Percentiles rank a stretch among this genome's conserved stretches.
Conservation (phyloP, 2,113 vertebrate species). For the Podarcis muralis region DNA sequence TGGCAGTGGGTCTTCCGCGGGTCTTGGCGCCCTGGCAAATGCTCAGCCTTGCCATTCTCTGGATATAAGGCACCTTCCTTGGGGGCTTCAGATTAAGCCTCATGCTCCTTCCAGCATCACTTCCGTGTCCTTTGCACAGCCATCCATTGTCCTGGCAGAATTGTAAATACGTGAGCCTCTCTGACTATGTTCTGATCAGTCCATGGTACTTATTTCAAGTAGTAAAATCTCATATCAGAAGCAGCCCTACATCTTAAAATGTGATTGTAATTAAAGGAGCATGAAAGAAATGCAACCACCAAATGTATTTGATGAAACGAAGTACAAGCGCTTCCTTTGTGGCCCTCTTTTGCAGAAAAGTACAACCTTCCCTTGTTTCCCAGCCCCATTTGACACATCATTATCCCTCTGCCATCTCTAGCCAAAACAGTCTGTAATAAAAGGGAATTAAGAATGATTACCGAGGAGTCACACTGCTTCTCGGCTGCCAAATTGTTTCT, state of each 20-base stretch:
- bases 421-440: slow-evolving; percentile 11
- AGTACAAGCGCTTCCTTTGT: neutral
- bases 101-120: too few relatives aligned
- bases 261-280: neutral
- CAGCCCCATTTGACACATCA: neutral
- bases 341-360: neutral
- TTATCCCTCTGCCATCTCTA: neutral
- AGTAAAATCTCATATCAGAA: neutral
- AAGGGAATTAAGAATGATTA: neutral
- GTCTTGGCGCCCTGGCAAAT: too few relatives aligned
- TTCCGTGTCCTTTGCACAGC: neutral
- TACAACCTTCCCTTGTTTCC: neutral
- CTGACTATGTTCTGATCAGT: neutral
- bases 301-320: neutral
- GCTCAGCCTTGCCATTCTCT: too few relatives aligned
- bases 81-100: neutral
- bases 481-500: neutral
- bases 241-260: neutral
- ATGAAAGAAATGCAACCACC: neutral
- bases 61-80: neutral
- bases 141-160: neutral
- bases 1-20: too few relatives aligned
- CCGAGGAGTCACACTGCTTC: fast-evolving
- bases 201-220: neutral
- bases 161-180: neutral